Conservation (phyloP, 1,140 invertebrate species). For the Aporrectodea caliginosa region DNA sequence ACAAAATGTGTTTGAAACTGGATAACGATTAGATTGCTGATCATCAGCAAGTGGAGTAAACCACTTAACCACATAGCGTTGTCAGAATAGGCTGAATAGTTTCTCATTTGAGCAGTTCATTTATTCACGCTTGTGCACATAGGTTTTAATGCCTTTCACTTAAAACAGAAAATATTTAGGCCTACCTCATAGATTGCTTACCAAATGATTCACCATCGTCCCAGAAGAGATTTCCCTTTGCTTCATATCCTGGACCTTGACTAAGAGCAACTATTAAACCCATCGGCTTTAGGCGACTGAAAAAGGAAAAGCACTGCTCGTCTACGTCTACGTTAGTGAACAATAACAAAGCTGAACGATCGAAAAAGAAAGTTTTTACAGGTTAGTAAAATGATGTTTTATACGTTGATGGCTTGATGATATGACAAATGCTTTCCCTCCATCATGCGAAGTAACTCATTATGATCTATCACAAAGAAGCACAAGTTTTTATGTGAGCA, state of each 20-base stretch:
- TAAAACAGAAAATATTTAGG: background rate
- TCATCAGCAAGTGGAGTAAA: background rate
- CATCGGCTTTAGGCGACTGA: slow-evolving; percentile 43
- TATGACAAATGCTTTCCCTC: no score
- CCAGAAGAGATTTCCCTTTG: slow-evolving; percentile 46
- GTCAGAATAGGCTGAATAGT: background rate
- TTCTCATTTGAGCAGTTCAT: background rate
- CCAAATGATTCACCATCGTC: slow-evolving; percentile 47
- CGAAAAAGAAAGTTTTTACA: no score
- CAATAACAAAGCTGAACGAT: no score
- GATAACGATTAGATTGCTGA: background rate
- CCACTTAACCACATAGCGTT: background rate
- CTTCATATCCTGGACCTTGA: slow-evolving; percentile 33
- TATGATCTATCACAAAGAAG: no score
- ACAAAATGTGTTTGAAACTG: background rate
- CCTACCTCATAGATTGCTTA: slow-evolving; percentile 18
- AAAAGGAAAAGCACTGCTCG: no score
- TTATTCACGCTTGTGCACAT: background rate
- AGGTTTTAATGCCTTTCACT: no score
- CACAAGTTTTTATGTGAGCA: no score
- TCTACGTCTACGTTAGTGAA: no score
- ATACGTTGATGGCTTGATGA: no score
- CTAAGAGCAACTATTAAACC: slow-evolving; percentile 39
- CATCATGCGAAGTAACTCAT: no score
- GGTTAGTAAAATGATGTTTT: no score